Base-by-base conservation (phyloP, 92 coral and sea anemone genomes). In the Porites cylindrica region DNA sequence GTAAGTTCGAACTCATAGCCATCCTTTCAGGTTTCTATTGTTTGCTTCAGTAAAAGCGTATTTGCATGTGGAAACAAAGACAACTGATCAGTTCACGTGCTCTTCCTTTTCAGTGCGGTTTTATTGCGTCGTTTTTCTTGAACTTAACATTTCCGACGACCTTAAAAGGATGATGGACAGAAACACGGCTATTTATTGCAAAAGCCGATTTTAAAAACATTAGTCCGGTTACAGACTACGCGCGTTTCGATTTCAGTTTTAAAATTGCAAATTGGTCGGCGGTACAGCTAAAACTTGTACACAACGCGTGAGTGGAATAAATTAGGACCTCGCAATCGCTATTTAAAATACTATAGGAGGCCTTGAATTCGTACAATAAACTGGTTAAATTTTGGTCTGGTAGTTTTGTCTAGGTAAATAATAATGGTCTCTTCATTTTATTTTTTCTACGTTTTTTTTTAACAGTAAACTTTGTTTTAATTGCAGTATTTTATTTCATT, bases 31-130 rank as follows among this genome's bases (percentile, higher is more conserved):
- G 17, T 32, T 53, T 56, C 66, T 59, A 81, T 24, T 38, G 58
- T 47, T 82, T 71, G 29, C 64, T 70, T 16, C 78, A n/a, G 54
- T 70, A 26, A 82, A 82, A 70, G 78, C 16, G 32, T 56, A 82
- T 82, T 82, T 82, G 86, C 86, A 82, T 82, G 71, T 70, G 38
- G 58, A 78, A 56, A 82, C 86, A 82, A 81, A 81, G 66, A 58
- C 13, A 17, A 12, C 20, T 13, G 19, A 24, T 6, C 1, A 0
- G 8, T 51, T 20, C 16, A 56, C 11, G 9, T 38, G 18, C 29
- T 58, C 47, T 60, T 18, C 53, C 75, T 26, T 51, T 53, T 50
- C 13, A 51, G 2, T n/a, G 26, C 10, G 26, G 4, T 43, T 19
- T 65, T 1, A 7, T 7, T 19, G 16, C 13, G 18, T 14, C 51